phyloP scores from a whole-genome alignment of 1,140 invertebrate species.

The Drosophila aff. region DNA sequence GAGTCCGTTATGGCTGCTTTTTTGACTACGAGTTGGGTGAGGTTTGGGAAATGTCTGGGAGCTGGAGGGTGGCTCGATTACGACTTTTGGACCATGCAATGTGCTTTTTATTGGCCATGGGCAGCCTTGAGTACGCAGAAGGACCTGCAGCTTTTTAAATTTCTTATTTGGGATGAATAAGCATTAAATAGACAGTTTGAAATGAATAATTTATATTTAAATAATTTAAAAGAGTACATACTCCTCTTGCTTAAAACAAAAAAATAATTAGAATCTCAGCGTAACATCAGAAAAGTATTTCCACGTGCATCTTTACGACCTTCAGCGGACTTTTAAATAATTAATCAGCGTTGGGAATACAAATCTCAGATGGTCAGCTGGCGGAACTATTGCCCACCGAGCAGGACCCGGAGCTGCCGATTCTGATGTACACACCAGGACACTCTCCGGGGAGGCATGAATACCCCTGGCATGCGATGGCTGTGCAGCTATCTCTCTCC shows the following conservation, averaged over 20 bases:
- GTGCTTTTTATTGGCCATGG: conserved; percentile 75
- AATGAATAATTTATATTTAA: neutral
- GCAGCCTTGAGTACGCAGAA: conserved; percentile 44
- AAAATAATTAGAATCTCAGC: neutral
- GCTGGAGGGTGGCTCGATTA: conserved; percentile 6
- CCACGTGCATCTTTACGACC: conserved; percentile 36
- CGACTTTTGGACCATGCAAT: conserved; percentile 62
- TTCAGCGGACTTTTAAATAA: conserved; percentile 47
- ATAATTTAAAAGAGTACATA: neutral
- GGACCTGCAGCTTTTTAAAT: conserved; percentile 2
- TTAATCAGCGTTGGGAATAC: conserved; percentile 28
- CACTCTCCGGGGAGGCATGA: conserved; percentile 35
- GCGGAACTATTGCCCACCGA: conserved; percentile 56
- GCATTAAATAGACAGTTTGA: neutral
- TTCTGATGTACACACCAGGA: conserved; percentile 23
- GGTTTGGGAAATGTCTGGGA: conserved; percentile 22
- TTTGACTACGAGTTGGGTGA: conserved; percentile 45
- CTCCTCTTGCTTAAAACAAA: neutral
- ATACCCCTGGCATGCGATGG: conserved; percentile 13
- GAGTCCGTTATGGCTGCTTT: conserved; percentile 47
- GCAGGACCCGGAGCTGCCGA: neutral
- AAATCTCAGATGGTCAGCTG: conserved; percentile 10
- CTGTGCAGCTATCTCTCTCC: conserved; percentile 21
- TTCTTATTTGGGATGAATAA: neutral
- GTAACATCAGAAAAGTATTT: neutral